Evolutionary conservation across 1,140 invertebrate genomes (phyloP).

Genomic region (Eumaeus atala): DNA sequence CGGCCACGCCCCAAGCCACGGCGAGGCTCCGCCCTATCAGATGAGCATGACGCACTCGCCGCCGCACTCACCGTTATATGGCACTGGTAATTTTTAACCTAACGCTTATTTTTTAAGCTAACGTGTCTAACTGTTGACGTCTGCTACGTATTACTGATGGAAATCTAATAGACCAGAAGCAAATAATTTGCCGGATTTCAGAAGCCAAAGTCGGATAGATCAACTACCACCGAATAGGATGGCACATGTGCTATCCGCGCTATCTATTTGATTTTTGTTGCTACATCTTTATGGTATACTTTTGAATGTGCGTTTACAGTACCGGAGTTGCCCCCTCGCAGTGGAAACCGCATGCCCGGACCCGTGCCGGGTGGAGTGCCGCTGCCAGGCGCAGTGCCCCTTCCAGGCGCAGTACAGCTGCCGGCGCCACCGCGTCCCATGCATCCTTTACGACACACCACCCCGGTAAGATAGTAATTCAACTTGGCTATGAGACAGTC

Average conservation of each 20-base stretch:
- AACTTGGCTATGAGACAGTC: no score
- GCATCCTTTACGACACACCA: conserved; percentile 52
- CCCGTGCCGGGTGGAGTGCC: conserved; percentile 49
- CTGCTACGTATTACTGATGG: no score
- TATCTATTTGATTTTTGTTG: no score
- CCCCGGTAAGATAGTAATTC: conserved; percentile 34
- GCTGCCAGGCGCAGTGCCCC: conserved; percentile 49
- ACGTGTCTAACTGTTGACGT: not conserved
- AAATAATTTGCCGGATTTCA: no score
- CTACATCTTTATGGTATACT: no score
- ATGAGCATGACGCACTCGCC: conserved; percentile 67
- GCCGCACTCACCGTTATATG: conserved; percentile 73
- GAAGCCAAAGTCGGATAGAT: no score
- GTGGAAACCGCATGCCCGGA: conserved; percentile 45
- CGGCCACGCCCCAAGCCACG: conserved; percentile 15
- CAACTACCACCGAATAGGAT: no score
- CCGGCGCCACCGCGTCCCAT: conserved; percentile 59
- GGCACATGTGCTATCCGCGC: no score
- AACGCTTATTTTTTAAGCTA: not conserved
- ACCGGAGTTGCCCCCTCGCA: conserved; percentile 87
- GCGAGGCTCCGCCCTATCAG: conserved; percentile 54
- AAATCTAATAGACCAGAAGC: no score
- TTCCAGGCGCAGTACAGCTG: conserved; percentile 59
- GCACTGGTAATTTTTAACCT: conserved; percentile 46
- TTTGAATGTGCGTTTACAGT: conserved; percentile 61